Evolutionary conservation across 2,888 invertebrate species (phyloP), one percentile per base, ranked within the genome.

Genomic region (Stratiomys singularior): DNA sequence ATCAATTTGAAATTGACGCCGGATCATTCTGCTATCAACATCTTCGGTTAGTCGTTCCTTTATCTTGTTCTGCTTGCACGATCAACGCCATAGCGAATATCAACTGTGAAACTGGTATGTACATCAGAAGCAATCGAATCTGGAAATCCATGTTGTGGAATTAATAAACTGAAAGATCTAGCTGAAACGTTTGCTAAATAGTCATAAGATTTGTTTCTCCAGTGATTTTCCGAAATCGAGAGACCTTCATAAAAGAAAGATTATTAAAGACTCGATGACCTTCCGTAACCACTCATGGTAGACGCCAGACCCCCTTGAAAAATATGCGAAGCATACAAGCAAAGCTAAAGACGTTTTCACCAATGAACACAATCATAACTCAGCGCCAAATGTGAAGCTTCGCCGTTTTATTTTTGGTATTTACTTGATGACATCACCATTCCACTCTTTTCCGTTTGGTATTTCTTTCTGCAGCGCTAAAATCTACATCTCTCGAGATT

Each of bases 261-360:
- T 67, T 9, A 13, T 30, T 67, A 67, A 30, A 13, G 21, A 46
- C 46, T 46, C 46, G 46, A 67, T 67, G 67, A 67, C 67, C 67
- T 67, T 67, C 67, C 67, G 23, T 46, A 67, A 46, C 67, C 67
- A 67, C 67, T 67, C 46, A 67, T 44, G 67, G 44, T 44, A 67
- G 46, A 64, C 64, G 64, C 64, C 64, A 64, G 64, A 64, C 64
- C 64, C 64, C 64, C 52, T 52, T 52, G 11, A 60, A 60, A 60
- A 60, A 23, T 25, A 60, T 25, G 23, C 5, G n/a, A 52, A 7
- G 23, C 3, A n/a, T 18, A 3, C 37, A 46, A 37, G 21, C n/a
- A 67, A 9, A 11, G 18, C 27, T 60, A n/a, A n/a, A n/a, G n/a
- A n/a, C n/a, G n/a, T 25, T 60, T 21, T 25, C 60, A 18, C 60